Evolutionary conservation across 2,888 invertebrate species (phyloP).

Genomic region (Melanophora roralis): DNA sequence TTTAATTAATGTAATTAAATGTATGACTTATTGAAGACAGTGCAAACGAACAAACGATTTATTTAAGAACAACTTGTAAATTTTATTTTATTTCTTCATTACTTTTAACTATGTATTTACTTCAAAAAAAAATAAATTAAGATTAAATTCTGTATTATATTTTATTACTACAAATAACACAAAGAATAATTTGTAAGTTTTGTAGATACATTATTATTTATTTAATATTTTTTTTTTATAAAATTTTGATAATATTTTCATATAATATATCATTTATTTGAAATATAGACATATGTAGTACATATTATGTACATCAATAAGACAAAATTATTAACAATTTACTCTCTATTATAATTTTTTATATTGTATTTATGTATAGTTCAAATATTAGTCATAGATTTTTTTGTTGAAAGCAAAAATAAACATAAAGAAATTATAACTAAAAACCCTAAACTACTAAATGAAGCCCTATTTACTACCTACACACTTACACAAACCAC

Average conservation of each 20-base stretch:
- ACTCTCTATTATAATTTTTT: conserved; percentile 25
- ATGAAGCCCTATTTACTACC: not conserved
- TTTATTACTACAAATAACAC: conserved; percentile 5
- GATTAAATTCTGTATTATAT: conserved; percentile 26
- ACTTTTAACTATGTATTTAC: not conserved
- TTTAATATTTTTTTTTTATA: conserved; percentile 5
- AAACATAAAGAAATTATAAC: not conserved
- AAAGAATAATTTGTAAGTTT: conserved; percentile 33
- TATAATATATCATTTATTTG: not conserved
- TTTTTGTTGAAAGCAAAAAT: not conserved
- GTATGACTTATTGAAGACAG: not conserved
- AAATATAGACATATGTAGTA: not conserved
- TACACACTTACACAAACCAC: not conserved
- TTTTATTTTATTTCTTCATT: conserved; percentile 1
- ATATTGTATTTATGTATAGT: conserved; percentile 52
- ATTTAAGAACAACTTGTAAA: conserved; percentile 10
- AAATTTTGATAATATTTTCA: no score
- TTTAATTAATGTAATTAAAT: no score
- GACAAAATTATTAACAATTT: not conserved
- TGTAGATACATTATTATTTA: conserved; percentile 55
- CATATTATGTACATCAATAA: not conserved
- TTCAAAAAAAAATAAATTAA: not conserved
- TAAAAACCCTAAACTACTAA: conserved; percentile 29
- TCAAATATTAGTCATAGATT: conserved; percentile 33
- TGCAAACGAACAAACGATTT: not conserved